Percentiles rank a stretch among this genome's conserved stretches.
phyloP scores from a whole-genome alignment of 2,888 invertebrate species.

The Macaria liturata region DNA sequence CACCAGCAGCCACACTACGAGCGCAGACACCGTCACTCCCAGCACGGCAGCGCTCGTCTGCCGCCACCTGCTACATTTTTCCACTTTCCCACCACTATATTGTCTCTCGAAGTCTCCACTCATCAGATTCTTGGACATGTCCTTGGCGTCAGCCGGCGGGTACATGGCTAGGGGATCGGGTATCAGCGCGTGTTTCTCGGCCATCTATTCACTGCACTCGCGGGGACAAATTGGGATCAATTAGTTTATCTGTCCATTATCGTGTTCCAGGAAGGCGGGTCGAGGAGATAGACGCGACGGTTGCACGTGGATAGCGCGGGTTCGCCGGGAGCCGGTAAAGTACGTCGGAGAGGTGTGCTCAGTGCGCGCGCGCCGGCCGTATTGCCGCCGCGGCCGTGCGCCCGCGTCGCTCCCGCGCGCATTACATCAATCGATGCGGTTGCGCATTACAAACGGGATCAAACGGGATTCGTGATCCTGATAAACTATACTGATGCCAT shows the following conservation, averaged over 20 bases:
- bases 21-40: constrained; percentile 33
- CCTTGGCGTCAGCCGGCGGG: constrained; percentile 65
- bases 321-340: constrained; percentile 50
- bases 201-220: constrained; percentile 69
- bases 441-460: constrained; percentile 29
- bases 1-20: constrained; percentile 61
- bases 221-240: constrained; percentile 47
- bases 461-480: constrained; percentile 10
- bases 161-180: constrained; percentile 64
- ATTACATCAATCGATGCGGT: constrained; percentile 33
- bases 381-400: constrained; percentile 16
- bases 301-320: constrained; percentile 51
- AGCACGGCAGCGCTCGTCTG: constrained; percentile 52
- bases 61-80: constrained; percentile 50
- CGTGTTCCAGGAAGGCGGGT: constrained; percentile 54
- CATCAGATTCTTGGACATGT: constrained; percentile 74
- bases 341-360: constrained; percentile 22
- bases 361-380: constrained; percentile 39
- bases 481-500: constrained; percentile 6
- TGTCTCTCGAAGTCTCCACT: constrained; percentile 73
- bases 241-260: constrained; percentile 69
- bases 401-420: not conserved
- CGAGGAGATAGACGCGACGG: constrained; percentile 28
- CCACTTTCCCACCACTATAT: constrained; percentile 55
- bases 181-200: constrained; percentile 70